Conservation (phyloP, 2,797 vertebrate species). For the Phalloptychus januarius region DNA sequence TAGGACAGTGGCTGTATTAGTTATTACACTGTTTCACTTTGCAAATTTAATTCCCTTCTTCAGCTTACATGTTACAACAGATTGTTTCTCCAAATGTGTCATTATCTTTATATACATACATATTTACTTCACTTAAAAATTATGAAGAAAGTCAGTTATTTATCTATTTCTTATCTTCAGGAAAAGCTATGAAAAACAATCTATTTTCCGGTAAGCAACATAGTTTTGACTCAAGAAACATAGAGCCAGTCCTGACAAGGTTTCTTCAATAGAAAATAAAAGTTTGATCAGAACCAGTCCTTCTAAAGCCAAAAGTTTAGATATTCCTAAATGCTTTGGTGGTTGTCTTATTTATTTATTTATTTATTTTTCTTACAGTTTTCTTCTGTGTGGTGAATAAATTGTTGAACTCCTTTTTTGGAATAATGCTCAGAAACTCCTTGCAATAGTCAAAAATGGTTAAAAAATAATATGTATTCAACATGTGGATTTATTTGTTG, state of each 20-base stretch:
- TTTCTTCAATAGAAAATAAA: neutral
- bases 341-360: neutral
- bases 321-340: neutral
- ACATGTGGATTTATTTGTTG: too few relatives aligned
- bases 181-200: constrained; percentile 2
- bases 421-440: neutral
- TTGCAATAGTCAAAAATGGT: too few relatives aligned
- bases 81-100: neutral
- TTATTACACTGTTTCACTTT: neutral
- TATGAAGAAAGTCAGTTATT: neutral
- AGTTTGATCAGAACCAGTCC: neutral
- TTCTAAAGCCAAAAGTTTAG: neutral
- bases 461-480: too few relatives aligned
- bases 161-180: neutral
- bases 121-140: neutral
- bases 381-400: neutral
- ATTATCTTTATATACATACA: neutral
- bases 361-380: neutral
- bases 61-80: neutral
- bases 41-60: neutral
- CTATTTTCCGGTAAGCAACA: constrained; percentile 7
- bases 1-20: neutral
- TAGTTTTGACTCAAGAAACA: neutral
- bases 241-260: neutral
- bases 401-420: neutral